Evolutionary conservation across 1,140 invertebrate genomes (phyloP), one percentile per base, ranked within the genome.

Genomic region (Brachystomella parvula): DNA sequence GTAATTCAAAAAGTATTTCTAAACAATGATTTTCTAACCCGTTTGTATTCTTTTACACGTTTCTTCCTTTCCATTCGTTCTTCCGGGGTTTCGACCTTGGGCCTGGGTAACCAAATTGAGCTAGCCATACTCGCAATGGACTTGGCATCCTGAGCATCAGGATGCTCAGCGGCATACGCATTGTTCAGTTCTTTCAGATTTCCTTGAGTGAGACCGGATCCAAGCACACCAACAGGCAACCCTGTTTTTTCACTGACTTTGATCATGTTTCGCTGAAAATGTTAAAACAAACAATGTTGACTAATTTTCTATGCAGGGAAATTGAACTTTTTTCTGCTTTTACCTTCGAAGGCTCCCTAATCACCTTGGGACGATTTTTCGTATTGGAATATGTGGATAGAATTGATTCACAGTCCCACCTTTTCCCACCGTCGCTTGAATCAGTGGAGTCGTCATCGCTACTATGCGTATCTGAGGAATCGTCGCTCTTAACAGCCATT

Each of bases 371-470:
- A 80, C 90, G 89, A 79, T 96, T 94, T 75, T 93, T 93, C 53
- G 90, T 81, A 75, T 88, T 94, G 9, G 90, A 94, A 77, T 94
- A 92, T 1, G 89, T 92, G 26, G 87, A 89, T 6, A 95, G 77
- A 75, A 97, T 90, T 65, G 89, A 91, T 80, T 96, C 88, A 78
- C 94, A 96, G 79, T 98, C 94, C 90, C 90, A 96, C 77, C 86
- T 87, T 77, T 88, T 85, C 72, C 84, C 81, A 29, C 85, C 82
- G 30, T 82, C 82, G 70, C 84, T 81, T 21, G 84, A 79, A 47
- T 47, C 57, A 47, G 60, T 44, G 47, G 21, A 62, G 63, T 86
- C 73, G 17, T 81, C 79, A 32, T 83, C 80, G 21, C 86, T 72
- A 63, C 87, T 83, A 19, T 85, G 81, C 61, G 83, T 82, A 57